Conservation (phyloP, 2,113 vertebrate genomes). For the Silurus glanis region DNA sequence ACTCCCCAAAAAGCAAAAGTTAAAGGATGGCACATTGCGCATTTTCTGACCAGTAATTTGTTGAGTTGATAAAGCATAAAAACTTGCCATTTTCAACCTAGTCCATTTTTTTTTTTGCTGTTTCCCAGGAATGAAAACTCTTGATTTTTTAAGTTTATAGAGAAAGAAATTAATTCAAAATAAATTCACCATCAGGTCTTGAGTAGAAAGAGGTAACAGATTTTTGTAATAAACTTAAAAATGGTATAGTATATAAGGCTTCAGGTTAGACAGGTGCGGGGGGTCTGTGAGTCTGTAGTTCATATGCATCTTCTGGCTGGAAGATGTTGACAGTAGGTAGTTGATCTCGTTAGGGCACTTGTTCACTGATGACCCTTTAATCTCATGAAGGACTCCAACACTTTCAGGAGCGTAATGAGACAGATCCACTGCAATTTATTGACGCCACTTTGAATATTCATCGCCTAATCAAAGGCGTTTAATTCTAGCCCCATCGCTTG, state of each 20-base stretch:
- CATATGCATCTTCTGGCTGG: not conserved
- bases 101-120: no score
- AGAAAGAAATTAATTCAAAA: no score
- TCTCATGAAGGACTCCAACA: conserved; percentile 83
- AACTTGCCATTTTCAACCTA: no score
- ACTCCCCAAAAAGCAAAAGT: no score
- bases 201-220: not conserved
- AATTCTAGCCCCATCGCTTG: conserved; percentile 92
- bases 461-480: conserved; percentile 95
- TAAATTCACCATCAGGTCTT: not conserved
- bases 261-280: not conserved
- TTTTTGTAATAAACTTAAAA: not conserved
- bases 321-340: conserved; percentile 9
- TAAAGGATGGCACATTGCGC: no score
- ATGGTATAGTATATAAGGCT: no score
- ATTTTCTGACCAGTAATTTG: no score
- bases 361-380: conserved; percentile 84
- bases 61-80: no score
- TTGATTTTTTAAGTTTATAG: no score
- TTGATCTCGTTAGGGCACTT: conserved; percentile 55
- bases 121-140: no score
- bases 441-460: conserved; percentile 99
- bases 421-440: conserved; percentile 94
- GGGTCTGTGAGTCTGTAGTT: not conserved
- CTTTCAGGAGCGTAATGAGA: conserved; percentile 78